Evolutionary conservation across 2,797 vertebrate genomes (phyloP), one percentile per base, ranked within the genome.

Genomic region (Masticophis lateralis): DNA sequence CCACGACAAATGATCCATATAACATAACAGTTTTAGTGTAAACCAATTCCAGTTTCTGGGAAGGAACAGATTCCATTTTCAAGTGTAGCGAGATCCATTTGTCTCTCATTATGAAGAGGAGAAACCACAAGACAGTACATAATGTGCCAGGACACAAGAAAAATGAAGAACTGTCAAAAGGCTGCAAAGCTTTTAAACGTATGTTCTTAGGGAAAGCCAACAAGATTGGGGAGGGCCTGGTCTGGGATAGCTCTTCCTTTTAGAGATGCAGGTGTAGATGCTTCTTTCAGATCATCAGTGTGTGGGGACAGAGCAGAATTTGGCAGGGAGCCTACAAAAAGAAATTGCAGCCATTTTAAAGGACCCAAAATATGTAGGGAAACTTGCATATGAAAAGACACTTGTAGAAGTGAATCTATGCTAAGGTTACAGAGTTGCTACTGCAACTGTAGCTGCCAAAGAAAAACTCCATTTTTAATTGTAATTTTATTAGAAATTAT

Each of bases 1-100:
- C 16, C 37, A 56, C 8, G 18, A 87, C 60, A 93, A 93, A 87
- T 87, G 32, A 20, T 69, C 92, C 89, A 90, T 32, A 69, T 28
- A 47, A 66, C 89, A 74, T 47, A 87, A 7, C 51, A 69, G 89
- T 69, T 55, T 87, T 91, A 90, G 59, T 57, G 7, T 87, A 90
- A 22, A 89, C 89, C 89, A 93, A 57, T 93, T 90, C 89, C 47
- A 89, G 89, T 37, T 87, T 90, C 89, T 93, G 83, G 59, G 89
- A 87, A 93, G 61, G 83, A 57, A 87, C 87, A 14, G 18, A 90
- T 90, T 93, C 57, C 60, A 57, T 32, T 90, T 87, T 93, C 32
- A 93, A 90, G 79, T 93, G 89, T 93, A 37, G 89, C 83, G 87
- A 93, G 87, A 93, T 90, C 92, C 79, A 93, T 90, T 93, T 93